These are phyloP conservation scores for Sinocyclocheilus maitianheensis DNA, from an alignment of 2,113 vertebrate genomes.

Conservation along the genomic window DNA sequence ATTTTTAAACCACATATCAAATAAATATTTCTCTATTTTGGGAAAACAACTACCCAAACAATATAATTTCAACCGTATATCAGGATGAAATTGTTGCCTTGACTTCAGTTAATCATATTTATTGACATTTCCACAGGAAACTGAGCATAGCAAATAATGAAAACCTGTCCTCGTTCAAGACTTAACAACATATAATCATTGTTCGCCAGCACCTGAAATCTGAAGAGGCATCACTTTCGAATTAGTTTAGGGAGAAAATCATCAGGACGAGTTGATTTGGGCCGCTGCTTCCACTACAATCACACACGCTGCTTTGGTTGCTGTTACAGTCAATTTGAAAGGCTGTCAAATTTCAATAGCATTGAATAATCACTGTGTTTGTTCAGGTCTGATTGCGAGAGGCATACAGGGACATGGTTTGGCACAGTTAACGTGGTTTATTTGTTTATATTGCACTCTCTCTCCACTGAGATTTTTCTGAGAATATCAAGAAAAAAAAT, in stretches of 20 bases:
- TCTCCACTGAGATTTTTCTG: not conserved
- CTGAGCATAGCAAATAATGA: constrained; percentile 30
- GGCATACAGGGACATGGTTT: constrained; percentile 31
- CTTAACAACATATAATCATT: constrained; percentile 41
- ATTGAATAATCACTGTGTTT: constrained; percentile 51
- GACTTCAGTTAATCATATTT: constrained; percentile 46
- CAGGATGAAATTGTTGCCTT: constrained; percentile 45
- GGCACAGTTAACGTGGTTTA: constrained; percentile 16
- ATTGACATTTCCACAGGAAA: constrained; percentile 50
- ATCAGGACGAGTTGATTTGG: constrained; percentile 32
- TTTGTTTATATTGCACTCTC: constrained; percentile 3
- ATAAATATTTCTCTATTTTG: not conserved
- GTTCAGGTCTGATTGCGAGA: constrained; percentile 49
- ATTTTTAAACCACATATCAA: not conserved
- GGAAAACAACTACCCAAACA: constrained; percentile 28
- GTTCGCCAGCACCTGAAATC: constrained; percentile 23
- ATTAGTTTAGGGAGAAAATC: constrained; percentile 37
- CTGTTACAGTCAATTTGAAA: constrained; percentile 28
- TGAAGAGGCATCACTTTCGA: constrained; percentile 40
- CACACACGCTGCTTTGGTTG: constrained; percentile 22
- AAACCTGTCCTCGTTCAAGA: constrained; percentile 31
- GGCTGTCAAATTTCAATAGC: constrained; percentile 47
- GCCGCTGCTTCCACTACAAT: constrained; percentile 20
- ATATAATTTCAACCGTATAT: constrained; percentile 42
- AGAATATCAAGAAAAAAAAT: not conserved